Evolutionary conservation across 2,797 vertebrate genomes (phyloP), one percentile per base, ranked within the genome.

Genomic region (Decapterus maruadsi): DNA sequence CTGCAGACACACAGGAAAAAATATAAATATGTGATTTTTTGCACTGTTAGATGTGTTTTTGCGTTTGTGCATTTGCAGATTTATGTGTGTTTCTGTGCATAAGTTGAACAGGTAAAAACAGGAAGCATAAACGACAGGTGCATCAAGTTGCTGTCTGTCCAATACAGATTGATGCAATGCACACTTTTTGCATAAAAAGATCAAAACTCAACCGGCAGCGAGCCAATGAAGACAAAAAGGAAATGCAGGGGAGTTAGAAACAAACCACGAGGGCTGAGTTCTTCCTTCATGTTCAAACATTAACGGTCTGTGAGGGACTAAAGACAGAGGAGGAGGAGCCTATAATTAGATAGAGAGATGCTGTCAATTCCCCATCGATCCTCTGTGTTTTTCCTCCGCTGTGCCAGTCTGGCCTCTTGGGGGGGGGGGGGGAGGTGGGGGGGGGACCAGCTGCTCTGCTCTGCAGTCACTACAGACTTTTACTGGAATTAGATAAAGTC

Each of bases 1-100:
- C 98, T 99, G 48, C 13, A 54, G 20, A 75, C 42, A 77, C 10
- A 61, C 8, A 77, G 10, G 10, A 12, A 2, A 42, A 16, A 16
- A n/a, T 40, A 22, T 11, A 34, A 3, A 7, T 0, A 59, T 26
- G 26, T 26, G n/a, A n/a, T n/a, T 26, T 26, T 26, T 26, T n/a
- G 7, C 60, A 26, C 19, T 26, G 20, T 22, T 38, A 53, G 61
- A 11, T 38, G n/a, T 55, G 1, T 62, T 9, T 3, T 43, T 60
- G 14, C 55, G 8, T 31, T 11, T 17, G 20, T 9, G 45, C 31
- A 71, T 20, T 48, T 34, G n/a, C 12, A n/a, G 1, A 54, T 14
- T n/a, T 19, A 31, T 64, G 29, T 53, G 26, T 26, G 26, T 26
- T 17, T 59, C 19, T 40, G 5, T 62, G 17, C 26, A 20, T 40